Evolutionary conservation across 2,113 vertebrate genomes (phyloP).

Genomic region (Spilogale gracilis): DNA sequence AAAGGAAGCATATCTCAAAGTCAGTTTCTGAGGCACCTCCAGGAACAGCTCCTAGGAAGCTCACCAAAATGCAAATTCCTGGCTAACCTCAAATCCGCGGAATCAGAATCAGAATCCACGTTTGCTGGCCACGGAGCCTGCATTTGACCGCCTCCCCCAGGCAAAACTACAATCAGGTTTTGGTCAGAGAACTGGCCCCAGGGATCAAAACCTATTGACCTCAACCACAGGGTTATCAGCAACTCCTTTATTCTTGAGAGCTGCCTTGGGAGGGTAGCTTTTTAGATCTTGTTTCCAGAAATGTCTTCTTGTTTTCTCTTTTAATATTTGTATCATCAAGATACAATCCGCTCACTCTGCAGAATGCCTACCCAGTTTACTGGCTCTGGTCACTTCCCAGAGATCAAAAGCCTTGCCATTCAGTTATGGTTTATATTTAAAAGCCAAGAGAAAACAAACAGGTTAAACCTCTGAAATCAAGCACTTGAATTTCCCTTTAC

Average conservation of each 20-base stretch:
- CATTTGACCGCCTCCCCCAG: neutral
- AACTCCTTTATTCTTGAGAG: neutral
- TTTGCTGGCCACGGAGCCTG: neutral
- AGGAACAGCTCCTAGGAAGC: neutral
- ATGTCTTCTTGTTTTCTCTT: neutral
- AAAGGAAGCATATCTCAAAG: neutral
- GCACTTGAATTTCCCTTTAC: neutral
- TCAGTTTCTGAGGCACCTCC: neutral
- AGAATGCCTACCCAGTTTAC: neutral
- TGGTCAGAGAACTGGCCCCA: neutral
- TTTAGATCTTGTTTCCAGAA: neutral
- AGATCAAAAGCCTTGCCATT: constrained; percentile 19
- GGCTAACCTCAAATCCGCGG: neutral
- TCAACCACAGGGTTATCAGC: neutral
- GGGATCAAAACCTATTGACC: neutral
- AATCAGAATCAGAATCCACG: neutral
- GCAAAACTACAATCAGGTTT: neutral
- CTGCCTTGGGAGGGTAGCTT: neutral
- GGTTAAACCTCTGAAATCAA: neutral
- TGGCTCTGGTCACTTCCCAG: neutral
- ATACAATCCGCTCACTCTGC: neutral
- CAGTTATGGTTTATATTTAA: constrained; percentile 34
- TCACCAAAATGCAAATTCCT: neutral
- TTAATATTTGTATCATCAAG: constrained; percentile 25
- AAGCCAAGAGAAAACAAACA: neutral